Conservation (phyloP, 1,140 invertebrate genomes). For the Meloidogyne floridensis region DNA sequence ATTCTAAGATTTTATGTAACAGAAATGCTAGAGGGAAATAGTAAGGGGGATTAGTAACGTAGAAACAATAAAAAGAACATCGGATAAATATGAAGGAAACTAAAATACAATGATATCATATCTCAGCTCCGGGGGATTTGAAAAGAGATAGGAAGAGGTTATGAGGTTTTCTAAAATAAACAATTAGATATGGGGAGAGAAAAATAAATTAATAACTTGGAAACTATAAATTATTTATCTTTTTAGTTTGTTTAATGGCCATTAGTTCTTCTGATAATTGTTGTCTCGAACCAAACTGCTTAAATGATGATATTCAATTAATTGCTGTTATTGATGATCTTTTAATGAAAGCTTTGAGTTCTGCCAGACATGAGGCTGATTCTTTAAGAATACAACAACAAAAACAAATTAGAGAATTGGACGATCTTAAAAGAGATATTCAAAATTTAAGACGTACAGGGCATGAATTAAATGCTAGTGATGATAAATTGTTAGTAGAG, state of each 20-base stretch:
- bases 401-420: constrained; percentile 50
- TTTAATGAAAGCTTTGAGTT: constrained; percentile 44
- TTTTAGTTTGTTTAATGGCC: constrained; percentile 29
- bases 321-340: constrained; percentile 49
- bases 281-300: constrained; percentile 22
- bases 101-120: no score
- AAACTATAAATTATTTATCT: background rate
- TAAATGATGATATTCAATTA: constrained; percentile 43
- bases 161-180: no score
- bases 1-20: no score
- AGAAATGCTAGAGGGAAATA: no score
- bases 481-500: constrained; percentile 41
- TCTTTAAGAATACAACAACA: constrained; percentile 49
- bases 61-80: no score
- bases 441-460: constrained; percentile 37
- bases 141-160: no score
- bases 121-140: no score
- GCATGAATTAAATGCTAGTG: constrained; percentile 38
- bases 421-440: constrained; percentile 48
- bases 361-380: constrained; percentile 46
- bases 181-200: no score
- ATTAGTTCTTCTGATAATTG: constrained; percentile 10
- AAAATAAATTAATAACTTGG: no score
- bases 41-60: no score
- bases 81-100: no score